Percentiles rank a stretch among this genome's conserved stretches.
Evolutionary conservation across 2,888 invertebrate species (phyloP).

Genomic region (Ernsta delagoae): DNA sequence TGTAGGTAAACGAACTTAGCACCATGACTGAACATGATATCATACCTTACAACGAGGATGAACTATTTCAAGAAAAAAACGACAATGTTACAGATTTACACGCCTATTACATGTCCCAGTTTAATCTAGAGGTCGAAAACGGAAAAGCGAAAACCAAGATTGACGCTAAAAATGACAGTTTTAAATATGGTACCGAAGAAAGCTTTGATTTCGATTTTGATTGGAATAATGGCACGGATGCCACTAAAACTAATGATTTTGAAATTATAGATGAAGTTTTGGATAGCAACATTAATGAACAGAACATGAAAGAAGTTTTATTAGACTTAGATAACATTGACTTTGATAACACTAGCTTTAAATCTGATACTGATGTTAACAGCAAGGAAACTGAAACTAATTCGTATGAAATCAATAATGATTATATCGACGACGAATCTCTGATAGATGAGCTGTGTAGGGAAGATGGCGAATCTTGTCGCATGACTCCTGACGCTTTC

Average conservation of each 20-base stretch:
- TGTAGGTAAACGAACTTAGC: conserved; percentile 75
- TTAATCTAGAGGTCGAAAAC: conserved; percentile 79
- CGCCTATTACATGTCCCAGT: conserved; percentile 80
- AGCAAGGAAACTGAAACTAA: conserved; percentile 52
- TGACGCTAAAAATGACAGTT: conserved; percentile 57
- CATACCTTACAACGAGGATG: conserved; percentile 71
- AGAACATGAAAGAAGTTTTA: conserved; percentile 77
- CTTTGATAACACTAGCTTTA: conserved; percentile 66
- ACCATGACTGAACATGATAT: conserved; percentile 76
- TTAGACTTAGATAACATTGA: conserved; percentile 75
- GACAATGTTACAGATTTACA: conserved; percentile 75
- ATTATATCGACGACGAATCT: conserved; percentile 79
- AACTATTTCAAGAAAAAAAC: conserved; percentile 67
- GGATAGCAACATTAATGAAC: conserved; percentile 70
- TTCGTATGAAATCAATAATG: conserved; percentile 60
- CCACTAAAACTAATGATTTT: conserved; percentile 57
- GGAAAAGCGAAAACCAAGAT: conserved; percentile 57
- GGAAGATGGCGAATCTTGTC: conserved; percentile 71
- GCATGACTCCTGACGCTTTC: conserved; percentile 66
- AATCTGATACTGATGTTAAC: conserved; percentile 51
- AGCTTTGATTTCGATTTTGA: conserved; percentile 77
- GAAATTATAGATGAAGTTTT: conserved; percentile 73
- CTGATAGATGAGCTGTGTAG: conserved; percentile 77
- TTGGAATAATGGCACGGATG: conserved; percentile 54
- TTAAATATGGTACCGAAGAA: conserved; percentile 72